These are phyloP conservation scores for Aphidius gifuensis DNA, from an alignment of 1,140 invertebrate genomes.

Conservation along the genomic window DNA sequence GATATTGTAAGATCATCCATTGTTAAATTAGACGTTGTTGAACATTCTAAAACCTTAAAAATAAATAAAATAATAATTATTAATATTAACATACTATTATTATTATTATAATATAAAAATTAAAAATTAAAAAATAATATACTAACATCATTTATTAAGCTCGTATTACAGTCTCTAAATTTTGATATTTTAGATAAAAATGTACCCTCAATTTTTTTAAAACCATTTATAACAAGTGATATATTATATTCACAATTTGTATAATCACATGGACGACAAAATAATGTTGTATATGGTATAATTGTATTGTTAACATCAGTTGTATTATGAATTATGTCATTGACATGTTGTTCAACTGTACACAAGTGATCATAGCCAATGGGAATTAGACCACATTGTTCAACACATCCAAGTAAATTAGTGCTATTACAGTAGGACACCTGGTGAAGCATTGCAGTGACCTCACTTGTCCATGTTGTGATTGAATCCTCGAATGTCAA, in stretches of 20 bases:
- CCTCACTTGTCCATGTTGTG: constrained; percentile 31
- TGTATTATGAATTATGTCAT: constrained; percentile 8
- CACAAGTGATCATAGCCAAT: constrained; percentile 36
- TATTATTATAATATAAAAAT: too few relatives aligned
- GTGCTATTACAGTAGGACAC: constrained; percentile 34
- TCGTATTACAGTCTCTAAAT: constrained; percentile 35
- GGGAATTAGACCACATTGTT: constrained; percentile 20
- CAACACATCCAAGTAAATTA: constrained; percentile 22
- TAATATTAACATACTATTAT: not conserved
- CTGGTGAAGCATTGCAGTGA: constrained; percentile 36
- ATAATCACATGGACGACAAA: constrained; percentile 38
- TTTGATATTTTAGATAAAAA: constrained; percentile 35
- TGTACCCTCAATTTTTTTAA: constrained; percentile 39
- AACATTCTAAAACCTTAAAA: constrained; percentile 36
- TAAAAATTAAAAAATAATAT: not conserved
- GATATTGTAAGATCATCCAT: constrained; percentile 31
- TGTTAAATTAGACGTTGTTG: constrained; percentile 27
- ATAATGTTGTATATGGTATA: constrained; percentile 26
- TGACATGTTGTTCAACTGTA: constrained; percentile 17
- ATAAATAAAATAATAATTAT: constrained; percentile 1
- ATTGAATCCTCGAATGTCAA: constrained; percentile 19
- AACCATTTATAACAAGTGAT: constrained; percentile 34
- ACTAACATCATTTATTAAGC: constrained; percentile 27
- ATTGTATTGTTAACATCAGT: not conserved
- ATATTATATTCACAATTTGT: constrained; percentile 35